phyloP scores from a whole-genome alignment of 1,140 invertebrate genomes.

The Venturia canescens region DNA sequence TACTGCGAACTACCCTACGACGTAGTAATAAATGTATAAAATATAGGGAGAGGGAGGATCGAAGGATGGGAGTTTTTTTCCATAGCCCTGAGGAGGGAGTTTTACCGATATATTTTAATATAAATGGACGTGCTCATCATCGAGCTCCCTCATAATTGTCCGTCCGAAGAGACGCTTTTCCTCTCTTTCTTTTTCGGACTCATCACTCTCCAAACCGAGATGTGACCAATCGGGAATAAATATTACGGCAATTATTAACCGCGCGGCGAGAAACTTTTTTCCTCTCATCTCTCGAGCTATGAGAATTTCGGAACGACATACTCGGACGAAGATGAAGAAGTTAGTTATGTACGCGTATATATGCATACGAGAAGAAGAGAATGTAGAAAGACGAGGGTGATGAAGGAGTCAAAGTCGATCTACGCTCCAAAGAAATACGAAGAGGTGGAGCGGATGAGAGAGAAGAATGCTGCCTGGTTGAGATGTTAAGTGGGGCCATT shows the following conservation, averaged over 20 bases:
- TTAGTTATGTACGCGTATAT: neutral
- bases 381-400: constrained; percentile 29
- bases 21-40: too few species aligned
- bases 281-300: neutral
- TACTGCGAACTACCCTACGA: too few species aligned
- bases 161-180: neutral
- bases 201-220: constrained; percentile 73
- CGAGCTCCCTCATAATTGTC: neutral
- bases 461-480: constrained; percentile 64
- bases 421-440: constrained; percentile 12
- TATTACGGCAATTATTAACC: constrained; percentile 77
- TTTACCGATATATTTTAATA: too few species aligned
- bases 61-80: too few species aligned
- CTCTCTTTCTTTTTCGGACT: constrained; percentile 59
- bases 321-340: constrained; percentile 32
- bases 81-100: too few species aligned
- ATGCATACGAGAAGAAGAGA: neutral
- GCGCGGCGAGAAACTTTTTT: constrained; percentile 7
- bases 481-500: constrained; percentile 77
- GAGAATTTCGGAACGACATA: constrained; percentile 41
- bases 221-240: constrained; percentile 76
- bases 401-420: constrained; percentile 36
- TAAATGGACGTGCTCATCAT: neutral
- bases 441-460: constrained; percentile 50
- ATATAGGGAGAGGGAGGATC: too few species aligned